Conservation (phyloP, 2,888 invertebrate species). For the Fissipunctia ypsillon region DNA sequence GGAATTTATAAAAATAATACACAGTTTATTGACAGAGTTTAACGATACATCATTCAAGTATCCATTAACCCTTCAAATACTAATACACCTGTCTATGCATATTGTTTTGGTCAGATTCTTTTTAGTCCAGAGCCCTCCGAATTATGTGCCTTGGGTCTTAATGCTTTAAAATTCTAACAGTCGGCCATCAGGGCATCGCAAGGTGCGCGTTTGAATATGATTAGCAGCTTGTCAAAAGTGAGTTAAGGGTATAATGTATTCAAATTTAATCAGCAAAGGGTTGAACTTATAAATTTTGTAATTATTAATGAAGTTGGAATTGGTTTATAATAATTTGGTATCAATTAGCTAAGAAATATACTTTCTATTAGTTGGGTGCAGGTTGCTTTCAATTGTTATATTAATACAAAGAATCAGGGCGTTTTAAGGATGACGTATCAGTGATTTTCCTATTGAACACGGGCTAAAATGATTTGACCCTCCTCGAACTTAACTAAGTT, state of each 20-base stretch:
- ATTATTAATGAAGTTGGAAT: conserved; percentile 57
- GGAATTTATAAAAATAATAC: neutral
- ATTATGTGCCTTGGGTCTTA: conserved; percentile 80
- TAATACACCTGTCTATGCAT: conserved; percentile 73
- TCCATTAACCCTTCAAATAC: conserved; percentile 50
- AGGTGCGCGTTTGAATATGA: conserved; percentile 89
- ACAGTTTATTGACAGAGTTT: conserved; percentile 30
- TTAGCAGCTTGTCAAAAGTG: conserved; percentile 90
- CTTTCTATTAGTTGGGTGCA: neutral
- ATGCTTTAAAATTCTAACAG: conserved; percentile 87
- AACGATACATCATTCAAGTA: conserved; percentile 22
- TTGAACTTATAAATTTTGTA: conserved; percentile 73
- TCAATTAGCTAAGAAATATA: conserved; percentile 46
- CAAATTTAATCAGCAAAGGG: conserved; percentile 85
- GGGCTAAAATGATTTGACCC: no score
- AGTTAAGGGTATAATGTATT: conserved; percentile 86
- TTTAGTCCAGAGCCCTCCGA: conserved; percentile 80
- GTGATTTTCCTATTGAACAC: no score
- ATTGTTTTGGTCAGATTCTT: conserved; percentile 81
- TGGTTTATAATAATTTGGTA: conserved; percentile 62
- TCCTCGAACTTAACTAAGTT: neutral
- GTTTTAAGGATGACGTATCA: neutral
- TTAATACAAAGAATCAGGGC: neutral
- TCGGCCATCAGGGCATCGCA: conserved; percentile 82
- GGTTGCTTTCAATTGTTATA: neutral